Conservation (phyloP, 2,888 invertebrate species). For the Mimumesa dahlbomi region DNA sequence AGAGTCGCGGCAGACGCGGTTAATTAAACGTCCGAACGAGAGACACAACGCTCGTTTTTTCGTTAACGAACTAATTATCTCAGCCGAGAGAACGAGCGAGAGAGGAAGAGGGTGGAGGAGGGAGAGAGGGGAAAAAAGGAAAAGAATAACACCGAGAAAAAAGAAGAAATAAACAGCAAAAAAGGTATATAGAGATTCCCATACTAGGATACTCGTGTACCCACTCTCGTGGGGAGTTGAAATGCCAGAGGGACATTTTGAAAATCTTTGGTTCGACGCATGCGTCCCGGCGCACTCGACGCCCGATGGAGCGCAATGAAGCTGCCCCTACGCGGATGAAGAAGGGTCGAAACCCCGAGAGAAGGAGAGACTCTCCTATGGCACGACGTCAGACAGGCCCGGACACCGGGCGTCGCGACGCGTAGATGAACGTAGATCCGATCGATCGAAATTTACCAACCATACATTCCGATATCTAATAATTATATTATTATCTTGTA, state of each 20-base stretch:
- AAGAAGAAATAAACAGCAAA: no score
- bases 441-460: neutral
- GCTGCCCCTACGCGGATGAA: constrained; percentile 45
- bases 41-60: no score
- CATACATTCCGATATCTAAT: constrained; percentile 1
- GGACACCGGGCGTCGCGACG: constrained; percentile 38
- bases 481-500: no score
- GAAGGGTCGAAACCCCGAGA: constrained; percentile 37
- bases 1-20: no score
- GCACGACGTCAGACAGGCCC: constrained; percentile 26
- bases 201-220: constrained; percentile 19
- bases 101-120: neutral
- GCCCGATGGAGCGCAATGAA: constrained; percentile 60
- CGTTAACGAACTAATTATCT: no score
- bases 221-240: constrained; percentile 16
- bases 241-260: constrained; percentile 67
- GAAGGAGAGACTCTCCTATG: constrained; percentile 37
- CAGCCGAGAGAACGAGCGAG: neutral
- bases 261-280: constrained; percentile 76
- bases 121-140: neutral
- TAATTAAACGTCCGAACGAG: no score
- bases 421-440: constrained; percentile 9
- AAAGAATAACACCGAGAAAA: neutral
- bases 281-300: constrained; percentile 66
- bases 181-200: neutral